Conservation (phyloP, 2,797 vertebrate species). For the Babyrousa celebensis region DNA sequence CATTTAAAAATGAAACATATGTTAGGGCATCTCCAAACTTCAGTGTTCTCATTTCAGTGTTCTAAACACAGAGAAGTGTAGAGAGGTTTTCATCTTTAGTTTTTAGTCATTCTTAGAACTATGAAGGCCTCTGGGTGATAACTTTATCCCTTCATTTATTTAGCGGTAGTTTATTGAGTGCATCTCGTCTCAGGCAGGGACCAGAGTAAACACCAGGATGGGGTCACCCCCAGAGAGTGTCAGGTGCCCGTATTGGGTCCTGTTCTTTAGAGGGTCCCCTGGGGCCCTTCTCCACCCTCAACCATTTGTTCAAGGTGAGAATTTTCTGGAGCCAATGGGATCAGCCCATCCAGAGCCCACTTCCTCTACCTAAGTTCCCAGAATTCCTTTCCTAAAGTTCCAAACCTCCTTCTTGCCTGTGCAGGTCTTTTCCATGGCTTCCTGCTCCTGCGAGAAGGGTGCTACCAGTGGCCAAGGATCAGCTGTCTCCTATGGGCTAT, state of each 20-base stretch:
- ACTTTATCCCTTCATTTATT: accelerated
- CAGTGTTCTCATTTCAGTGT: background rate
- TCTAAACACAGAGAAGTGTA: background rate
- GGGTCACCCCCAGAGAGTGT: accelerated
- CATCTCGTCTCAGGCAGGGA: background rate
- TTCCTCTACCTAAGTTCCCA: background rate
- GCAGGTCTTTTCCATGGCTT: background rate
- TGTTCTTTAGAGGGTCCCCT: background rate
- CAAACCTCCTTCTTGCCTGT: too few species aligned
- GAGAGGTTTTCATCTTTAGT: background rate
- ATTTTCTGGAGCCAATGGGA: background rate
- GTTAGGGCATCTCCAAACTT: accelerated
- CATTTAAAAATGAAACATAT: accelerated
- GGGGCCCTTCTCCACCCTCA: background rate
- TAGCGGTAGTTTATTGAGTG: accelerated
- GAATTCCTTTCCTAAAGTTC: background rate
- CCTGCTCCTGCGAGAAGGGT: accelerated
- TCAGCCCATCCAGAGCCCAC: too few species aligned
- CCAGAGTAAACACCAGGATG: accelerated
- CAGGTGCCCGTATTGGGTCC: background rate
- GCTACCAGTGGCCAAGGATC: accelerated
- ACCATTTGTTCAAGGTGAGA: accelerated
- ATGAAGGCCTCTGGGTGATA: accelerated
- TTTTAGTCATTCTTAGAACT: background rate
- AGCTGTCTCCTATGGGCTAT: accelerated